Conservation (phyloP, 2,113 vertebrate genomes). For the Galemys pyrenaicus region DNA sequence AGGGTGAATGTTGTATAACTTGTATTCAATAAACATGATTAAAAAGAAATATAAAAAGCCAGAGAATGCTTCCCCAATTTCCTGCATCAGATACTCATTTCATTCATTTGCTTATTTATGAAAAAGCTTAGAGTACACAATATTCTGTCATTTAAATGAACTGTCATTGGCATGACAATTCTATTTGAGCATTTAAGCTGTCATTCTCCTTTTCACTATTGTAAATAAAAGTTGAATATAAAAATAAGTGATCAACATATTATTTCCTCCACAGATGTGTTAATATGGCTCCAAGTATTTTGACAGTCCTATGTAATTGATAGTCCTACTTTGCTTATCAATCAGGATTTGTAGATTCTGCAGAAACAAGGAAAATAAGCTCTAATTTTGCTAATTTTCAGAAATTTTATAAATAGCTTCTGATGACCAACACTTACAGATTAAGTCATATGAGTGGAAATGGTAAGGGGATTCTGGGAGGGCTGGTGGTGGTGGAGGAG, state of each 20-base stretch:
- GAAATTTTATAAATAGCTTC: slow-evolving; percentile 12
- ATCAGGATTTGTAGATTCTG: background rate
- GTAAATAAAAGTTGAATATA: background rate
- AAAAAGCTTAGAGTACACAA: background rate
- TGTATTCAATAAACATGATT: background rate
- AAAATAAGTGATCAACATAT: slow-evolving; percentile 23
- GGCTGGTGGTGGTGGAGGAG: too few relatives aligned
- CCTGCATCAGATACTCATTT: background rate
- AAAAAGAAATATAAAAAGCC: background rate
- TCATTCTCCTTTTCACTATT: background rate
- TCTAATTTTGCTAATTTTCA: slow-evolving; percentile 1
- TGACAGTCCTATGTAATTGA: background rate
- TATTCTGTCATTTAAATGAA: background rate
- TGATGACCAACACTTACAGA: background rate
- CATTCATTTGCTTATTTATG: background rate
- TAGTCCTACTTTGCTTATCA: slow-evolving; percentile 47
- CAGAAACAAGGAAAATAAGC: background rate
- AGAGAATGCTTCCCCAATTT: background rate
- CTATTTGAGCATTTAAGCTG: background rate
- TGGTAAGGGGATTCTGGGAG: background rate
- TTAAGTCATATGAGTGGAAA: background rate
- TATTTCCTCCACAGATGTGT: background rate
- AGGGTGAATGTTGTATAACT: background rate
- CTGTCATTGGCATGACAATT: background rate
- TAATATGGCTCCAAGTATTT: slow-evolving; percentile 13